A percentile compares a stretch with the other conserved stretches of the same genome.
Conservation (phyloP, 2,797 vertebrate species). For the Chelonia mydas region DNA sequence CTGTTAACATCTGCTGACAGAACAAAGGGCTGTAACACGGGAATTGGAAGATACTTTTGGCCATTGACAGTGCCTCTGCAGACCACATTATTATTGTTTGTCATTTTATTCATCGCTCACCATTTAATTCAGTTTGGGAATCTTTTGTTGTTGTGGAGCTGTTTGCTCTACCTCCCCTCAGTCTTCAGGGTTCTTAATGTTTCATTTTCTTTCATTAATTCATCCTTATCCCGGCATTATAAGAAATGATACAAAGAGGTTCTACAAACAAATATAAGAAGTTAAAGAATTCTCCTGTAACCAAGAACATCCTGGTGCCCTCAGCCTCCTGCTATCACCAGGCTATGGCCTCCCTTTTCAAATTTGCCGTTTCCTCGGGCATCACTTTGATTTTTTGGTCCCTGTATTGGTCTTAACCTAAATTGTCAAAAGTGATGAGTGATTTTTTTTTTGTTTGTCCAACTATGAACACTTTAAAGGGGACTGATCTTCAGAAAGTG, state of each 20-base stretch:
- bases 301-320: background rate
- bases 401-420: background rate
- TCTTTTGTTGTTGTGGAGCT: background rate
- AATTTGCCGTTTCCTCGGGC: background rate
- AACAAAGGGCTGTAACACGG: background rate
- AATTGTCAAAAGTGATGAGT: background rate
- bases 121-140: background rate
- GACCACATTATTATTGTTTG: accelerated
- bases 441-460: background rate
- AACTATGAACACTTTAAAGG: background rate
- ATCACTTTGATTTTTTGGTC: background rate
- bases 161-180: background rate
- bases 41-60: background rate
- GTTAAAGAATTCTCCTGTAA: background rate
- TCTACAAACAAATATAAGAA: background rate
- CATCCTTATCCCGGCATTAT: background rate
- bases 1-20: background rate
- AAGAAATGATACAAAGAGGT: background rate
- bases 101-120: background rate
- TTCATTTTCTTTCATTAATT: background rate
- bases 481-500: background rate
- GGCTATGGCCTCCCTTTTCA: background rate
- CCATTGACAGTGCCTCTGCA: background rate
- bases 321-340: background rate
- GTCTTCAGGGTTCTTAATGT: background rate